Conservation (phyloP, 2,113 vertebrate species). For the Pavo muticus region DNA sequence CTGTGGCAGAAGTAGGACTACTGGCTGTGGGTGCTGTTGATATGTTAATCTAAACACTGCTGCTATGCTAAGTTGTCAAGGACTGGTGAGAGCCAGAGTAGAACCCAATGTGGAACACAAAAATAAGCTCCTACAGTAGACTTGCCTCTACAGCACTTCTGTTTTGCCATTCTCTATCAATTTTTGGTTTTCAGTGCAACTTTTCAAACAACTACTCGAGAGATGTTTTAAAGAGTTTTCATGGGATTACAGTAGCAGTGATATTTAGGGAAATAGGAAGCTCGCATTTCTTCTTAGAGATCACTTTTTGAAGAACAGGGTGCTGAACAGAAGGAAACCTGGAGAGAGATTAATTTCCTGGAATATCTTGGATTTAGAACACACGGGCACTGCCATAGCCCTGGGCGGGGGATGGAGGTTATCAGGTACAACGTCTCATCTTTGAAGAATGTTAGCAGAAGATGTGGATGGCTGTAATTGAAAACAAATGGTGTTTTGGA, state of each 20-base stretch:
- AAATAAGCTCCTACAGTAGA: background rate
- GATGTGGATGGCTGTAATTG: conserved; percentile 34
- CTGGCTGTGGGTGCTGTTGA: rapidly evolving
- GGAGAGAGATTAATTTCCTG: background rate
- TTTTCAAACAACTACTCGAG: background rate
- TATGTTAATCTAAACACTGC: background rate
- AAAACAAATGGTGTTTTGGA: conserved; percentile 27
- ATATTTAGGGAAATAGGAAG: background rate
- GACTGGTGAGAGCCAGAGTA: background rate
- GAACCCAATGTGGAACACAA: background rate
- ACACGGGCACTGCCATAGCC: background rate
- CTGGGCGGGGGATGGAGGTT: conserved; percentile 7
- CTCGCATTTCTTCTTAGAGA: background rate
- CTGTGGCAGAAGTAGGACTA: background rate
- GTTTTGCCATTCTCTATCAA: background rate
- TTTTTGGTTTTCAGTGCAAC: background rate
- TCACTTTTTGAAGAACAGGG: background rate
- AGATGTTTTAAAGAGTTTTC: background rate
- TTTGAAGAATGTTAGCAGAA: conserved; percentile 44
- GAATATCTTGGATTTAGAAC: conserved; percentile 30
- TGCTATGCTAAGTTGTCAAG: background rate
- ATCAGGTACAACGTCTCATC: conserved; percentile 27
- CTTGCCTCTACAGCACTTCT: background rate
- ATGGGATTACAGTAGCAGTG: background rate
- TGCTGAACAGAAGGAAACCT: conserved; percentile 6